A percentile compares a stretch with the other conserved stretches of the same genome.
phyloP scores from a whole-genome alignment of 2,113 vertebrate species.

The Sclerurus mexicanus region DNA sequence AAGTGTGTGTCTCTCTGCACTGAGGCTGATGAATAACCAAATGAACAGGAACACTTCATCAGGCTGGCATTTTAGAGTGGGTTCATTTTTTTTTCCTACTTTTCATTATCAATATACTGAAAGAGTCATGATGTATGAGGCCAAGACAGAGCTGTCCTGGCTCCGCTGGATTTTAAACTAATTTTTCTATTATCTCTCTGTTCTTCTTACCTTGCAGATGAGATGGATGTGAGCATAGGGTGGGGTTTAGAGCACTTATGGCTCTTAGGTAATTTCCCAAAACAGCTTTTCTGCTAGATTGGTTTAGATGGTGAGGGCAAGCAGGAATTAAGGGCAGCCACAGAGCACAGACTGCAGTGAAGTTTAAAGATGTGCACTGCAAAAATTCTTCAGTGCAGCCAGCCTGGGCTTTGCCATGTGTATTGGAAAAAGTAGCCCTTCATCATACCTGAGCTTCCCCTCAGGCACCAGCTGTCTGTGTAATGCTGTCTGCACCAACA shows the following conservation, averaged over 20 bases:
- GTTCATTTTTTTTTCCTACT: not conserved
- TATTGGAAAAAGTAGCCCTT: not conserved
- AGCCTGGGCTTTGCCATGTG: not conserved
- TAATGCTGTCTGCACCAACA: accelerated
- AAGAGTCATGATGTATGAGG: not conserved
- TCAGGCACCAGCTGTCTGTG: not conserved
- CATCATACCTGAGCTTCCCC: too few species aligned
- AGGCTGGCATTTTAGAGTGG: not conserved
- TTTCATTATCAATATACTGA: not conserved
- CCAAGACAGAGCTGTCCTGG: not conserved
- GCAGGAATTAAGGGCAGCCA: not conserved
- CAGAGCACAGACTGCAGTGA: not conserved
- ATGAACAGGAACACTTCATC: not conserved
- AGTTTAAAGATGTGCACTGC: not conserved
- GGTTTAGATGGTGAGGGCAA: not conserved
- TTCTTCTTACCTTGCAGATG: not conserved
- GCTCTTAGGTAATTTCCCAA: not conserved
- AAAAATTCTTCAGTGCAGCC: not conserved
- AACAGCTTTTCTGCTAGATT: not conserved
- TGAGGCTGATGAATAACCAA: not conserved
- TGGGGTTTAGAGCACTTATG: not conserved
- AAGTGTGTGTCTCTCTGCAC: not conserved
- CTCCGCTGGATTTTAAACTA: not conserved
- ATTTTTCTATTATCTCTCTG: not conserved
- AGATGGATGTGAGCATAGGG: not conserved